Conservation (phyloP, 2,888 invertebrate species). For the Epinotia brunnichana region DNA sequence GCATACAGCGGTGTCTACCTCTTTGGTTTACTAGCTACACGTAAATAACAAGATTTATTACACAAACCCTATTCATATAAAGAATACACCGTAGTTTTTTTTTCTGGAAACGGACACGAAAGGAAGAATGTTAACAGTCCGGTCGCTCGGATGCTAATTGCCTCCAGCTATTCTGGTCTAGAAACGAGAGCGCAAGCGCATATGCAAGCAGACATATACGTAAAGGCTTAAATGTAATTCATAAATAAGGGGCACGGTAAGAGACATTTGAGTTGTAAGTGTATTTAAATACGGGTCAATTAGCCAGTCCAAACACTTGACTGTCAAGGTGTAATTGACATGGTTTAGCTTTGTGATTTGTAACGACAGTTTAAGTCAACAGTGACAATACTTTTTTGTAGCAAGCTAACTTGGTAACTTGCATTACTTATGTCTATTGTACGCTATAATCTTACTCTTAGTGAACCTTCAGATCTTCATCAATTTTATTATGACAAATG, state of each 20-base stretch:
- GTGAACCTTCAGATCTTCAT: too few relatives aligned
- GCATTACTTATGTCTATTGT: not conserved
- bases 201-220: conserved; percentile 50
- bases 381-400: conserved; percentile 16
- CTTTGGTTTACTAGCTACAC: too few relatives aligned
- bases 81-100: conserved; percentile 27
- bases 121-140: conserved; percentile 71
- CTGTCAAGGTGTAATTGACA: conserved; percentile 33
- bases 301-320: conserved; percentile 29
- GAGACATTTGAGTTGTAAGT: conserved; percentile 23
- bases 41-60: conserved; percentile 1
- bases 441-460: too few relatives aligned
- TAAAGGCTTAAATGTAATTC: conserved; percentile 23
- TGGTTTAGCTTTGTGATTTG: conserved; percentile 35
- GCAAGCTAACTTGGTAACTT: not conserved
- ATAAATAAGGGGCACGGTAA: conserved; percentile 28
- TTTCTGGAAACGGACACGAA: conserved; percentile 62
- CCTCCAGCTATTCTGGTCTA: conserved; percentile 61
- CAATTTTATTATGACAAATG: too few relatives aligned
- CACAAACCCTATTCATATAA: conserved; percentile 1
- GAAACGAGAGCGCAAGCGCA: conserved; percentile 59
- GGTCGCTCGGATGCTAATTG: conserved; percentile 73
- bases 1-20: too few relatives aligned
- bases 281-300: conserved; percentile 38
- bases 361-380: conserved; percentile 28